phyloP scores from a whole-genome alignment of 2,888 invertebrate genomes.

The Drosophila paramelanica region DNA sequence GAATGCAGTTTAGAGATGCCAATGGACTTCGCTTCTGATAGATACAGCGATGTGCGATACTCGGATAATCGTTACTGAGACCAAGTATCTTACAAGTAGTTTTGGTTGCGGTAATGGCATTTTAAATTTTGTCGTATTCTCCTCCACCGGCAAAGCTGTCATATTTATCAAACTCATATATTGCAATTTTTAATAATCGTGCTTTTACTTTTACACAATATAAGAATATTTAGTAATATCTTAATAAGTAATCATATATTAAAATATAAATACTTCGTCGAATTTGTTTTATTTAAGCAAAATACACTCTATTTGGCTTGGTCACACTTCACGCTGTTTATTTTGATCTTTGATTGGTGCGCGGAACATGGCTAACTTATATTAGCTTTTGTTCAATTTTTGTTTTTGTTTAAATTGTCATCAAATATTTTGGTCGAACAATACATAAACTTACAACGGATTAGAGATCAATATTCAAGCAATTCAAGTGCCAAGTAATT shows the following conservation, averaged over 20 bases:
- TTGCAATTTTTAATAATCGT: conserved; percentile 1
- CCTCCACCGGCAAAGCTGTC: background rate
- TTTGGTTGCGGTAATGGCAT: background rate
- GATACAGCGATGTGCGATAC: conserved; percentile 11
- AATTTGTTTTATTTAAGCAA: background rate
- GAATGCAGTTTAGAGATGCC: conserved; percentile 6
- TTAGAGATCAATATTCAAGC: background rate
- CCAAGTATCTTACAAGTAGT: conserved; percentile 10
- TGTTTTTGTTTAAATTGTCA: background rate
- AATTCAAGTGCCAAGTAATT: background rate
- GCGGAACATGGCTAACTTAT: conserved; percentile 4
- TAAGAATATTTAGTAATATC: conserved; percentile 1
- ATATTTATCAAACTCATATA: background rate
- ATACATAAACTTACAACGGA: background rate
- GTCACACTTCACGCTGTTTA: background rate
- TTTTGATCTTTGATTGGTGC: conserved; percentile 3
- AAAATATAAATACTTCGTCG: background rate
- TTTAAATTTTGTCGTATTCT: background rate
- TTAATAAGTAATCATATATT: background rate
- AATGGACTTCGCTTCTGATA: background rate
- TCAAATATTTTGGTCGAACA: background rate
- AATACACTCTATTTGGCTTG: background rate
- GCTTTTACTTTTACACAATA: conserved; percentile 1
- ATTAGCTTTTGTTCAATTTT: background rate
- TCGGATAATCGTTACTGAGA: background rate